Evolutionary conservation across 2,888 invertebrate genomes (phyloP).

Genomic region (Andrena marginata): DNA sequence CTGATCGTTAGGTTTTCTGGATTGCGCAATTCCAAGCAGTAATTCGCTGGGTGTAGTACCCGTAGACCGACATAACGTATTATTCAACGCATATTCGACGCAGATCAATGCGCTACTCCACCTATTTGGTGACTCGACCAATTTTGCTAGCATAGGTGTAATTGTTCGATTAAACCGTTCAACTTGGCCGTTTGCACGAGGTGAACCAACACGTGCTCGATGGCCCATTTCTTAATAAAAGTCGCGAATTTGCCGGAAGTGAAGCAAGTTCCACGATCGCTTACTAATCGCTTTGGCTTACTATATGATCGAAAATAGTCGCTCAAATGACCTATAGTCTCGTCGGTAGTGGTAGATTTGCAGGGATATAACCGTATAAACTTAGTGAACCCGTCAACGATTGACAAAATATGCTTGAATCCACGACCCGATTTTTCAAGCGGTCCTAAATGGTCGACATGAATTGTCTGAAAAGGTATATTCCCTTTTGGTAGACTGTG

Average conservation of each 20-base stretch:
- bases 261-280: constrained; percentile 2
- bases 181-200: constrained; percentile 6
- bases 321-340: background rate
- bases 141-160: constrained; percentile 7
- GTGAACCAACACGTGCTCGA: background rate
- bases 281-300: background rate
- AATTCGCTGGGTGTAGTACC: background rate
- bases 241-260: constrained; percentile 7
- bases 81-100: constrained; percentile 7
- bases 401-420: background rate
- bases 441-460: too few relatives aligned
- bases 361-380: constrained; percentile 4
- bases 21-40: background rate
- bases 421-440: background rate
- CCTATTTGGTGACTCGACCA: background rate
- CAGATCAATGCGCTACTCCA: background rate
- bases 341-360: background rate
- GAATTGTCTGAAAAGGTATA: too few relatives aligned
- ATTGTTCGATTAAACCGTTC: constrained; percentile 6
- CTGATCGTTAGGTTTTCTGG: background rate
- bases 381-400: constrained; percentile 11
- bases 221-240: background rate
- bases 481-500: too few relatives aligned
- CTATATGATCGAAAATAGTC: constrained; percentile 15
- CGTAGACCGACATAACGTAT: background rate